Conservation (phyloP, 2,888 invertebrate species). For the Andrena chrysosceles region DNA sequence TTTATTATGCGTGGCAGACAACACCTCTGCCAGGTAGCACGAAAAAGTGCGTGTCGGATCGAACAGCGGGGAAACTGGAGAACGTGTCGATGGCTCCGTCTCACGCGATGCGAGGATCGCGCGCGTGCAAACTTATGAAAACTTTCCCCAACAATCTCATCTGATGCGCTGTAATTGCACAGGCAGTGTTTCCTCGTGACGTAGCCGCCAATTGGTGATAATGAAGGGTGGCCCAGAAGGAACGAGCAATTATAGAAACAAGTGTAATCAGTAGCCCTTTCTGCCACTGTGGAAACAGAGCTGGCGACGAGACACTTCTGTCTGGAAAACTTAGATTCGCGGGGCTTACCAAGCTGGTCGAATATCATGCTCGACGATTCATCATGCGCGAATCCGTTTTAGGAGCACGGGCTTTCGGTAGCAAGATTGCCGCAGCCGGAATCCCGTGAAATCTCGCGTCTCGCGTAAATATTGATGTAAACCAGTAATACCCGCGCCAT, state of each 20-base stretch:
- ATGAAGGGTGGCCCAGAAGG: conserved; percentile 16
- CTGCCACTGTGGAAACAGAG: too few relatives aligned
- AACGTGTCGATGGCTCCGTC: conserved; percentile 53
- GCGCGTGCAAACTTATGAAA: conserved; percentile 40
- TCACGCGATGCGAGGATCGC: conserved; percentile 38
- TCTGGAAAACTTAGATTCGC: background rate
- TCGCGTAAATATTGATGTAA: conserved; percentile 69
- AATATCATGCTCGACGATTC: background rate
- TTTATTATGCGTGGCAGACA: conserved; percentile 35
- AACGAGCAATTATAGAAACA: conserved; percentile 4
- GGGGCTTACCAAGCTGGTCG: background rate
- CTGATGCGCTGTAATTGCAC: conserved; percentile 30
- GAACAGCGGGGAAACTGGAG: conserved; percentile 4
- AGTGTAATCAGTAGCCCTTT: too few relatives aligned
- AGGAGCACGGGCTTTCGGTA: background rate
- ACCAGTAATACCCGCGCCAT: conserved; percentile 53
- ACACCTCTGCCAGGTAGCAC: conserved; percentile 26
- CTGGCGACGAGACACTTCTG: background rate
- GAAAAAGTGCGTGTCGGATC: conserved; percentile 42
- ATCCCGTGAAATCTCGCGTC: conserved; percentile 58
- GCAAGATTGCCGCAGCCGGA: conserved; percentile 29
- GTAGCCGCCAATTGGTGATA: conserved; percentile 2
- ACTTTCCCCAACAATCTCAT: conserved; percentile 51
- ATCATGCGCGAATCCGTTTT: conserved; percentile 7
- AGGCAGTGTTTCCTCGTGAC: conserved; percentile 28